These are phyloP conservation scores for Melieria crassipennis DNA, from an alignment of 2,888 invertebrate genomes.

Conservation along the genomic window DNA sequence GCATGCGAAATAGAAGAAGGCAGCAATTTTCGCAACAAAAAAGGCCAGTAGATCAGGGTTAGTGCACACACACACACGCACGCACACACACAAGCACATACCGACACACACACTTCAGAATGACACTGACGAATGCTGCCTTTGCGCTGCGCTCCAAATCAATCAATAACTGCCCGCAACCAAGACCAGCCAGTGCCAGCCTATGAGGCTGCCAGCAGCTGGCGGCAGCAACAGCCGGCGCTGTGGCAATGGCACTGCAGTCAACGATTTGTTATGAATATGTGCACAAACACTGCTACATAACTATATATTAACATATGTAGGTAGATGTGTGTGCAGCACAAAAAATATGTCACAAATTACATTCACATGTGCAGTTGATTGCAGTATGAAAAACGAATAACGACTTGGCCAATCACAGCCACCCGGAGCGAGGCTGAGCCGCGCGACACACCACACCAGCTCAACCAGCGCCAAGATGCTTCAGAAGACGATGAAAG, in stretches of 20 bases:
- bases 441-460: too few relatives aligned
- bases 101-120: slow-evolving; percentile 14
- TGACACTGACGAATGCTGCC: slow-evolving; percentile 33
- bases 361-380: too few relatives aligned
- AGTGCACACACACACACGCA: slow-evolving; percentile 34
- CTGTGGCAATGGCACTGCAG: slow-evolving; percentile 1
- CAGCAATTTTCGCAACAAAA: slow-evolving; percentile 33
- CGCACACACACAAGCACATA: slow-evolving; percentile 21
- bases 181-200: slow-evolving; percentile 2
- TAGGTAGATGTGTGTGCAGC: background rate
- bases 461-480: too few relatives aligned
- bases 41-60: slow-evolving; percentile 58
- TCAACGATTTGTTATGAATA: slow-evolving; percentile 14
- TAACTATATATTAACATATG: too few relatives aligned
- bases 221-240: background rate
- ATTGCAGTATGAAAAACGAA: too few relatives aligned
- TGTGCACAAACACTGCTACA: too few relatives aligned
- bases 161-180: slow-evolving; percentile 60
- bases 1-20: slow-evolving; percentile 1
- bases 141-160: slow-evolving; percentile 43
- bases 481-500: too few relatives aligned
- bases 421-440: too few relatives aligned
- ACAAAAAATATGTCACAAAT: background rate
- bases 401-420: too few relatives aligned
- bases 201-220: slow-evolving; percentile 4